These are phyloP conservation scores for Cyrtonyx montezumae DNA, from an alignment of 2,113 vertebrate genomes.

Conservation along the genomic window DNA sequence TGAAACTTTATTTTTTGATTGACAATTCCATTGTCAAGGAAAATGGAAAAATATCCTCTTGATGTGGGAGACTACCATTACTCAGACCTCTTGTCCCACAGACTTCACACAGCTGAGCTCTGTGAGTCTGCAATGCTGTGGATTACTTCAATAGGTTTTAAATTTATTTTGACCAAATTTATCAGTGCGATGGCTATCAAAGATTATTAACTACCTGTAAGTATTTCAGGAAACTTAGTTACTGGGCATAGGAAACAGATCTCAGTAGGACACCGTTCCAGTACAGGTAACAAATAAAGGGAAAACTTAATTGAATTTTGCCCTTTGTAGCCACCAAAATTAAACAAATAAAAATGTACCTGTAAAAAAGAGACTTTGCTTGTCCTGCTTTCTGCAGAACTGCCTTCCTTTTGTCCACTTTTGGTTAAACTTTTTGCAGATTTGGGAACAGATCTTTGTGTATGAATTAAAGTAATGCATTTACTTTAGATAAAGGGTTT, in stretches of 20 bases:
- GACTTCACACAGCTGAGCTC: neutral
- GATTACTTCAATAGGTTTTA: neutral
- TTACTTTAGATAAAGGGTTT: neutral
- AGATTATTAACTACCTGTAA: neutral
- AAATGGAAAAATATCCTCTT: neutral
- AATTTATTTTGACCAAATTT: neutral
- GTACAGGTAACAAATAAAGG: neutral
- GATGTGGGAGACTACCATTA: neutral
- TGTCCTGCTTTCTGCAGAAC: neutral
- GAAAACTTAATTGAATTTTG: neutral
- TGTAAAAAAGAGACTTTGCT: neutral
- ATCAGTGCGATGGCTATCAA: neutral
- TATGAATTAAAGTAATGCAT: neutral
- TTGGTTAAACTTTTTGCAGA: neutral
- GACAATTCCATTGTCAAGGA: neutral
- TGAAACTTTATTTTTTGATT: neutral
- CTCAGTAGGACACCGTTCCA: neutral
- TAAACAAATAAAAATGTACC: neutral
- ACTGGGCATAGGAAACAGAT: neutral
- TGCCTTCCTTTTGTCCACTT: neutral
- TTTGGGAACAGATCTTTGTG: neutral
- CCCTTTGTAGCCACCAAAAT: neutral
- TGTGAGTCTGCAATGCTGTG: neutral
- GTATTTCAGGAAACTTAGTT: neutral
- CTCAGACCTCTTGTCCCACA: neutral